Evolutionary conservation across 2,888 invertebrate genomes (phyloP), one percentile per base, ranked within the genome.

Genomic region (Coelogynopora nodosa): DNA sequence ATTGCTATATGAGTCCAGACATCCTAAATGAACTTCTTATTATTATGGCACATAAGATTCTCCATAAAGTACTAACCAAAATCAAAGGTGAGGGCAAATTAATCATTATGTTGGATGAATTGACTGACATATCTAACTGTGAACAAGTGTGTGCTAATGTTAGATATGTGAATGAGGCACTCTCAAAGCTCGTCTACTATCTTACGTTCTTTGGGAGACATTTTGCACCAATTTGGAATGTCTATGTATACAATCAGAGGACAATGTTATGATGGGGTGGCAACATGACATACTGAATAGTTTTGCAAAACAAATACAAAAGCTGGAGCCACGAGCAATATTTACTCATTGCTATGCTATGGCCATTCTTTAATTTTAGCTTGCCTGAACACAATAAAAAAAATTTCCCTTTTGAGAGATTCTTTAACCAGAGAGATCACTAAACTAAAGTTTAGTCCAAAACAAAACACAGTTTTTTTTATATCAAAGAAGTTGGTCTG

Each of bases 1-100:
- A 29, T 27, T 88, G 87, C 67, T 89, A 87, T 84, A 88, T 87
- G 67, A 88, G 88, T 10, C 29, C 87, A 13, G 88, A 88, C 10
- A 89, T 88, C 5, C 89, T 89, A 81, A 88, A 89, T 86, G 88
- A 89, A 31, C 84, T 88, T 18, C 83, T 89, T 10, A 83, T 87
- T 23, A 86, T 89, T n/a, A 88, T 89, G 88, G 88, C 88, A 0
- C 82, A 87, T 10, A 30, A 27, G n/a, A 86, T 88, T 18, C 2
- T 89, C 0, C 84, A 87, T 13, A 67, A 88, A 0, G 81, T 88
- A 18, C 83, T 87, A 5, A 10, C 49, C 49, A 18, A 49, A 49
- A 49, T 49, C 5, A 49, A 49, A 18, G 49, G 49, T 23, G 13
- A 5, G 0, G 88, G 31, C 49, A 49, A 49, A 27, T 87, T 86